Evolutionary conservation across 2,888 invertebrate species (phyloP), one percentile per base, ranked within the genome.

Genomic region (Agrilus cyanescens): DNA sequence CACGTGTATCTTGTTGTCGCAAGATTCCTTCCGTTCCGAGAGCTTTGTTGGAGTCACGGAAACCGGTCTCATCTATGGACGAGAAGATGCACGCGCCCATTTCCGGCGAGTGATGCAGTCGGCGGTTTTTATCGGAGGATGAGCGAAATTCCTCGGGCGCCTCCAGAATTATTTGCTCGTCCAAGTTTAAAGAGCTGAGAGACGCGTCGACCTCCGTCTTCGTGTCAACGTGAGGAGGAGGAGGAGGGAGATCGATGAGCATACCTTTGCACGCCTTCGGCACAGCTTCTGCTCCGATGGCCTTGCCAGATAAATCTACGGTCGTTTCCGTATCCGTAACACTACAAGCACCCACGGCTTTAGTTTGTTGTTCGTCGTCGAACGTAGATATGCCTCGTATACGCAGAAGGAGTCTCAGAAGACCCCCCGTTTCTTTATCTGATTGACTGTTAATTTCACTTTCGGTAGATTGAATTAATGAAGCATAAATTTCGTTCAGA

Each of bases 71-170:
- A 40, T 41, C 30, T 13, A 13, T 40, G 14, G 31, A 32, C 33
- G 39, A 32, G 32, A 46, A 16, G 37, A 31, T 32, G 40, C 32
- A 34, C 38, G 34, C 10, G 34, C 32, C 29, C 37, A 41, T 38
- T 25, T 45, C 41, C 18, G 12, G n/a, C 38, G 14, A 38, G 12
- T 10, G 4, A 10, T 14, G 7, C 10, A 16, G 31, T 35, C 37
- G 36, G n/a, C 12, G 12, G 33, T 13, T 14, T 10, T n/a, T 39
- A 12, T 43, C 43, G 14, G 18, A 36, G 30, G 38, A 33, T 10
- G 48, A 43, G 33, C 57, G 54, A 46, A 57, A 57, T 46, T 54
- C 54, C 45, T 55, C 57, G 4, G 57, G 57, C 35, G 57, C 57
- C 39, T 57, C 57, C 44, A 57, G 44, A 42, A 57, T 56, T 25